A percentile compares a stretch with the other conserved stretches of the same genome.
phyloP scores from a whole-genome alignment of 2,797 vertebrate genomes.

The Mallotus villosus region DNA sequence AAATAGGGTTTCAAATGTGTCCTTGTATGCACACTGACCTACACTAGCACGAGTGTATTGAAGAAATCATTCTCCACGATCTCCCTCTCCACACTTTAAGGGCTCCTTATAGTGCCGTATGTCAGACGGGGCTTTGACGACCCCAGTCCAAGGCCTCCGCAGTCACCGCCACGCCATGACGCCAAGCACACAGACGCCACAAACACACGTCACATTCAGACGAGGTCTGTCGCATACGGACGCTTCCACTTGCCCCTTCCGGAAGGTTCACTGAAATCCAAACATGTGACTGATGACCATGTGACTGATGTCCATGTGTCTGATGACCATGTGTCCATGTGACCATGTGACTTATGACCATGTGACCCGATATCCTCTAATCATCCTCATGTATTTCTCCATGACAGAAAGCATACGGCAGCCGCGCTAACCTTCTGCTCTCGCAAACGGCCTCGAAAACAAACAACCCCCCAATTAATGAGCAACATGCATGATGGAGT shows the following conservation, averaged over 20 bases:
- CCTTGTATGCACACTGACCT: background rate
- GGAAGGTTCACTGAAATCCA: background rate
- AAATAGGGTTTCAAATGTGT: background rate
- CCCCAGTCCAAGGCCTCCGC: background rate
- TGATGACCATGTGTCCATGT: background rate
- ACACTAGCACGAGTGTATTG: background rate
- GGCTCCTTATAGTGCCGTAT: constrained; percentile 5
- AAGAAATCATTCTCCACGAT: background rate
- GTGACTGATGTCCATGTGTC: too few relatives aligned
- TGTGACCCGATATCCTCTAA: background rate
- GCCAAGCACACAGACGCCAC: constrained; percentile 15
- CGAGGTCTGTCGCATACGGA: too few relatives aligned
- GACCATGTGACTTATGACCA: too few relatives aligned
- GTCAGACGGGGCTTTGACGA: constrained; percentile 32
- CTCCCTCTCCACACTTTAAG: constrained; percentile 16
- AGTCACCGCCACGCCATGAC: constrained; percentile 1
- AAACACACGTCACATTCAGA: too few relatives aligned
- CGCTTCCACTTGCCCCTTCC: background rate
- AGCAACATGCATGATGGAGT: background rate
- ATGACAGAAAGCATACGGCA: background rate
- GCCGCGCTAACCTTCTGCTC: background rate
- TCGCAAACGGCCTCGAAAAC: background rate
- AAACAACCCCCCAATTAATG: background rate
- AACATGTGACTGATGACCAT: background rate
- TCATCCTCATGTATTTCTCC: too few relatives aligned